Base-by-base conservation (phyloP, 1,140 invertebrate species). In the Drosophila ambigua region DNA sequence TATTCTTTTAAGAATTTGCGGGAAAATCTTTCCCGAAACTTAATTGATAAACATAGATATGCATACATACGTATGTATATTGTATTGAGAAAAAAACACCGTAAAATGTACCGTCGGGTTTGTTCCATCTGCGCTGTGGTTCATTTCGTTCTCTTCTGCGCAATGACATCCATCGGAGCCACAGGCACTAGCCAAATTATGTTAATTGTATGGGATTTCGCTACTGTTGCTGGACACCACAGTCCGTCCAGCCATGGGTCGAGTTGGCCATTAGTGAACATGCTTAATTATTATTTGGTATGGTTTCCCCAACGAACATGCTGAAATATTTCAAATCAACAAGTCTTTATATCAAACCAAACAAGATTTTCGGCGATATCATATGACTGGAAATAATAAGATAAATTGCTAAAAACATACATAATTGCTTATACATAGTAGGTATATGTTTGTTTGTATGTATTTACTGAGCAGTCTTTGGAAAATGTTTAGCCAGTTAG, bases 321-420 rank as follows among this genome's bases (percentile, higher is more conserved):
- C 69, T 69, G 66, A 69, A 69, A 69, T 64, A 68, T 64, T 61
- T 49, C 59, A 77, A 58, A 77, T 77, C 65, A 77, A 77, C 73
- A 77, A 65, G 55, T 76, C 44, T 75, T 20, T 59, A 20, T 41
- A 24, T 41, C 41, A 43, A 49, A 39, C 28, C 45, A 46, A 53
- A n/a, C n/a, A 20, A 26, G 28, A 26, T 49, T 63, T 55, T 50
- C 52, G 13, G 39, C 23, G 41, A 24, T 46, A 50, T 16, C 44
- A 31, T 39, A 35, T 26, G 31, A 45, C 45, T 11, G 26, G 11
- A 43, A 69, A 24, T 43, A 50, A 58, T 57, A 69, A 69, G 67
- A 69, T 24, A 68, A 58, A 71, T 69, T 50, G 39, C 45, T 31
- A 16, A 28, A 28, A 28, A 28, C 0, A 24, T 28, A 23, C 62